Base-by-base conservation (phyloP, 2,888 invertebrate species). In the Ophion ellenae region DNA sequence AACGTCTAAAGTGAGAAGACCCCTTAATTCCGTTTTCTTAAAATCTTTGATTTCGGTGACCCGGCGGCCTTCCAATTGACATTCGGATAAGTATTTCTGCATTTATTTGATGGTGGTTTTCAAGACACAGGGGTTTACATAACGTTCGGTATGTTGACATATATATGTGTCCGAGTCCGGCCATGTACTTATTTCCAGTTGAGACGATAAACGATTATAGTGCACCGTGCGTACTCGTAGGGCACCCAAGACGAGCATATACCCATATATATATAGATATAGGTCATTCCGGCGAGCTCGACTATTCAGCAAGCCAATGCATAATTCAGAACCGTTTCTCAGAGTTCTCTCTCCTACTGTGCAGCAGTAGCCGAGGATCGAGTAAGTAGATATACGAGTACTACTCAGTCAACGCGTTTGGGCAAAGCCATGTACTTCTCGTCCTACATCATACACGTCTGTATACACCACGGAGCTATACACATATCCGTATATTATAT, bases 311-410 rank as follows among this genome's bases (percentile, higher is more conserved):
- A 32, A 85, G 82, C 66, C 82, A 71, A 85, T 85, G 85, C 82
- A 85, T 85, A 85, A 85, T 85, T 85, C 83, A 85, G 59, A 71
- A 80, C 76, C 85, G 79, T 82, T 83, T 80, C 85, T 79, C 83
- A 70, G 70, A 74, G 79, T 67, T 66, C 64, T 64, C 69, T 57
- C 53, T 76, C 57, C 66, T n/a, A 70, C 61, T 59, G 74, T 78
- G 59, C 85, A 85, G 82, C 66, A 81, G 63, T 47, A 59, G 45
- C 59, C 66, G 61, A 59, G 81, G 57, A 61, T 40, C 40, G 78
- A 79, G 85, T 79, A 85, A 85, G 85, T 85, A 83, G 85, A 85
- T 83, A 79, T 79, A 82, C 85, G 82, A 82, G 85, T 82, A 80
- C 71, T 79, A 70, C 78, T 81, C 81, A 77, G 81, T 84, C 74